Percentiles rank a stretch among this genome's conserved stretches.
phyloP scores from a whole-genome alignment of 2,888 invertebrate genomes.

The Caenorhabditis sp. region DNA sequence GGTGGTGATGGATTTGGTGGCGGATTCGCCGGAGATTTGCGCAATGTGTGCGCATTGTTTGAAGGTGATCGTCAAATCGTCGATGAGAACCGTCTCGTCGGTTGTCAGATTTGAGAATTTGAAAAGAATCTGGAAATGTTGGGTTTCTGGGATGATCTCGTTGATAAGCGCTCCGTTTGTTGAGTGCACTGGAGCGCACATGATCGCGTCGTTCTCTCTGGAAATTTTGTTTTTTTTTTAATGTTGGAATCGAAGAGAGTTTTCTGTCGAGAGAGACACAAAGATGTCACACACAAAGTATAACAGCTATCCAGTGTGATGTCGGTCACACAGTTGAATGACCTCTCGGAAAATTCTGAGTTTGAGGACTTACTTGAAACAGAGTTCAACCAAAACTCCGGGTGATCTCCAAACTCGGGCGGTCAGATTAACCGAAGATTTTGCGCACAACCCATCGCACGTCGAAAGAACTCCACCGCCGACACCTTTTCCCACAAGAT shows the following conservation, averaged over 20 bases:
- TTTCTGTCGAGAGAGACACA: too few relatives aligned
- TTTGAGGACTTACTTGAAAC: constrained; percentile 39
- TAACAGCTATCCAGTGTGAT: too few relatives aligned
- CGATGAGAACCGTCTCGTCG: constrained; percentile 49
- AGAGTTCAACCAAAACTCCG: constrained; percentile 41
- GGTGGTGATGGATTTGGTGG: neutral
- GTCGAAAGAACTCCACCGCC: constrained; percentile 39
- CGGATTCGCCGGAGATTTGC: neutral
- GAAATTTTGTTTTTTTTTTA: constrained; percentile 8
- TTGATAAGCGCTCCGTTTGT: constrained; percentile 42
- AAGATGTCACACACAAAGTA: too few relatives aligned
- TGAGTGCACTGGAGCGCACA: constrained; percentile 49
- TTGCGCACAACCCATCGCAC: constrained; percentile 43
- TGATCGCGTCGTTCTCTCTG: constrained; percentile 41
- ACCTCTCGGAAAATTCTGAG: too few relatives aligned
- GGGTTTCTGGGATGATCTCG: constrained; percentile 48
- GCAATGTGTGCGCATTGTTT: constrained; percentile 17
- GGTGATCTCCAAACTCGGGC: constrained; percentile 46
- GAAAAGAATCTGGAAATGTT: constrained; percentile 47
- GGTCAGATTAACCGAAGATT: constrained; percentile 39
- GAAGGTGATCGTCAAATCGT: constrained; percentile 39
- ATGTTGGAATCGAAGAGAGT: too few relatives aligned
- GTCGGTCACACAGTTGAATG: too few relatives aligned
- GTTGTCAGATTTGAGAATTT: constrained; percentile 52
- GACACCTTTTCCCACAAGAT: constrained; percentile 32